Percentiles rank a stretch among this genome's conserved stretches.
These are phyloP conservation scores for Calycopis cecrops DNA, from an alignment of 1,140 invertebrate genomes.

Conservation along the genomic window DNA sequence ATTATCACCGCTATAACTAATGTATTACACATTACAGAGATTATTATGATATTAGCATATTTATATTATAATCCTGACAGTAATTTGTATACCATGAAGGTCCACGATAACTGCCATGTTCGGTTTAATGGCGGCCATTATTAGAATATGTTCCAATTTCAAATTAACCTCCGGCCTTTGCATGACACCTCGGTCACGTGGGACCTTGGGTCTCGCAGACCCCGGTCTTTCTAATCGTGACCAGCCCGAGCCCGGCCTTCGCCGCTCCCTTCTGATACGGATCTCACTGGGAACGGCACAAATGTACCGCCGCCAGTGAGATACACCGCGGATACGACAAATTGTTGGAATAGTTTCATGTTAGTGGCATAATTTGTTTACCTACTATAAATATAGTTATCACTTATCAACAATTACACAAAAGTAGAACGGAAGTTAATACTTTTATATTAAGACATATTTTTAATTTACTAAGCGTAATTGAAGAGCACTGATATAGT, in stretches of 20 bases:
- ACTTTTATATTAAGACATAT: not conserved
- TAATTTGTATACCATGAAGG: not conserved
- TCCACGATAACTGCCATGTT: not conserved
- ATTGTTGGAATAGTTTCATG: not conserved
- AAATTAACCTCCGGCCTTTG: slow-evolving; percentile 46
- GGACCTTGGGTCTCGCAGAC: slow-evolving; percentile 43
- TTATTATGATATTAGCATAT: too few species aligned
- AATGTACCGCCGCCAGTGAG: not conserved
- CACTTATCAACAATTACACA: too few species aligned
- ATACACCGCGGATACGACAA: not conserved
- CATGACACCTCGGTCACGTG: slow-evolving; percentile 39
- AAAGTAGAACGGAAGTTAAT: not conserved
- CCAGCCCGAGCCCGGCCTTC: slow-evolving; percentile 34
- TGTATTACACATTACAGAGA: too few species aligned
- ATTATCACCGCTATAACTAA: too few species aligned
- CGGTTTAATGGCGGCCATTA: slow-evolving; percentile 4
- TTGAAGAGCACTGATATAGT: too few species aligned
- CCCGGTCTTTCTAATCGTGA: slow-evolving; percentile 38
- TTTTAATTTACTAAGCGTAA: too few species aligned
- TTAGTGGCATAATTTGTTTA: not conserved
- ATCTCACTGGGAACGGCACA: slow-evolving; percentile 23
- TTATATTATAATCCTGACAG: not conserved
- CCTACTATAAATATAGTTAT: not conserved
- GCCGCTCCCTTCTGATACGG: slow-evolving; percentile 46
- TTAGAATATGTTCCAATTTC: slow-evolving; percentile 32